Evolutionary conservation across 2,888 invertebrate genomes (phyloP), one percentile per base, ranked within the genome.

Genomic region (Nomada ferruginata): DNA sequence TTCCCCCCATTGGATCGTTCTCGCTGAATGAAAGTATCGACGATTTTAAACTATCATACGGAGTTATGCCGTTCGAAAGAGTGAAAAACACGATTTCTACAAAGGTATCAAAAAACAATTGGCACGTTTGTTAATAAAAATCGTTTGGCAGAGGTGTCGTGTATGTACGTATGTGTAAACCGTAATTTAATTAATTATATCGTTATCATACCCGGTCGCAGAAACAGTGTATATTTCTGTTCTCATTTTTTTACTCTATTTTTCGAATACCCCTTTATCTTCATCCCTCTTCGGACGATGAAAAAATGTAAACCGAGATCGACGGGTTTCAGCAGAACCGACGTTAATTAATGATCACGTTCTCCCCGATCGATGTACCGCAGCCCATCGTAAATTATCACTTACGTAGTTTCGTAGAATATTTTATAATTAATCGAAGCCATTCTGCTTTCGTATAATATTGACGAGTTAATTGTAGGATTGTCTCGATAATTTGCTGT

Each of bases 401-500:
- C 73, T 81, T 76, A 70, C 50, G 18, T 29, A 76, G 71, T 50
- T 47, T 78, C 42, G 60, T 82, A 82, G 60, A 76, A 71, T 82
- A 80, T n/a, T 61, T 81, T 73, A 84, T 64, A 68, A 61, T 73
- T 85, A 85, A 80, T 88, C 80, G 78, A 85, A 85, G 80, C 72
- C 76, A 72, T 71, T 71, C n/a, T 69, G 78, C 61, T 78, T 77
- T 77, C 70, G 63, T 80, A 44, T 65, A 80, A 71, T 89, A 89
- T 88, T 87, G 86, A 88, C 85, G 84, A 82, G 80, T 87, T 84
- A 80, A 75, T 75, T 65, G 57, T 85, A 89, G 76, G 88, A 88
- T 88, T 88, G 88, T 88, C 88, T 89, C 76, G 79, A 82, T 84
- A 79, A 81, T 74, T 79, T 74, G 69, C 79, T 71, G 82, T 63